Evolutionary conservation across 2,888 invertebrate species (phyloP), one percentile per base, ranked within the genome.

Genomic region (Drosophila sordidapex): DNA sequence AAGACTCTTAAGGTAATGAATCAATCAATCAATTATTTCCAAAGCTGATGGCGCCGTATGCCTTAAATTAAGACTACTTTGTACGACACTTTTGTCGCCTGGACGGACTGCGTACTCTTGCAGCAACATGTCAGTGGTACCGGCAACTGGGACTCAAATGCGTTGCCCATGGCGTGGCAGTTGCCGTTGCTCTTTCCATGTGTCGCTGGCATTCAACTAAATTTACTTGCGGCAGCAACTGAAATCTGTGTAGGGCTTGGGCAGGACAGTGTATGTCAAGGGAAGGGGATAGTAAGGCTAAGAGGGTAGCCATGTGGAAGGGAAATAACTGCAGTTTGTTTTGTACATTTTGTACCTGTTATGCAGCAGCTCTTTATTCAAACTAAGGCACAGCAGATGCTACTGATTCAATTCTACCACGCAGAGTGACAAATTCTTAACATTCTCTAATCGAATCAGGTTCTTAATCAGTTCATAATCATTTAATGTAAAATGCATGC

Each of bases 61-160:
- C 49, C 10, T 27, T 3, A 49, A 27, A 10, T 11, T 2, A 21
- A 46, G 25, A 46, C 27, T 13, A 56, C 2, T 13, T 13, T 36
- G n/a, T 53, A 27, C 11, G 53, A 31, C 51, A 63, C 15, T 70
- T 69, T 62, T 65, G 79, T 65, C 74, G 79, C 64, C 76, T 79
- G 69, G 43, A 8, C 48, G 65, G 54, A n/a, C 53, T 74, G 70
- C 65, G 58, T 62, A 61, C 62, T 69, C 82, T 68, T 64, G 31
- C 76, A 65, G 56, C 70, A 77, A 74, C 64, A 70, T 79, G 62
- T 62, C 74, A 73, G 66, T 76, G 69, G 67, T 70, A 51, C 29
- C 46, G 46, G 33, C 53, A 49, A 60, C 60, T 65, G 59, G 21
- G 27, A 36, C 29, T 59, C 36, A 63, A 65, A 51, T 49, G 61